Base-by-base conservation (phyloP, 2,797 vertebrate genomes). In the Arnoldichthys spilopterus region DNA sequence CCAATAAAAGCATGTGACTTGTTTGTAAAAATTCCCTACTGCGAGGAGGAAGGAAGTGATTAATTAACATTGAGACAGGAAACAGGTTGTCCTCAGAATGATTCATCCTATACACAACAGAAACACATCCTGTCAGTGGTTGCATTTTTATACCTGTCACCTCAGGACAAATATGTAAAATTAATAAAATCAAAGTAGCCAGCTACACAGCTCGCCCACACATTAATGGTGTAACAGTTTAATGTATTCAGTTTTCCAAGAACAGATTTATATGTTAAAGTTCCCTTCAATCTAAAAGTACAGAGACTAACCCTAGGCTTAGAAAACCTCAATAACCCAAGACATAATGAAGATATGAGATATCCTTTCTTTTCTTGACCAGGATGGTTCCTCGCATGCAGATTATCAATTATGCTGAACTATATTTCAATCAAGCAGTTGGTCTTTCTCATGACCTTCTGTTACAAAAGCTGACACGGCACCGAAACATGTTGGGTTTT, bases 1-100 rank as follows among this genome's bases (percentile, higher is more conserved):
- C 77, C 88, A 88, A 88, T 89, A 88, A 89, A 88, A 89, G 82
- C 45, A 64, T 61, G 56, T 67, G 84, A 89, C 81, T 88, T 85
- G 11, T 34, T 67, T 78, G 53, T 74, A 80, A 79, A 68, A 78
- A 80, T 22, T 26, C 59, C 72, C 61, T 72, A 72, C 72, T 58
- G 82, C 26, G 53, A 82, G 12, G 34, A 77, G 43, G 56, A 76
- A 83, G 85, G 85, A 89, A 86, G 84, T 91, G 87, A 90, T 88
- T 86, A 88, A 88, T 83, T 84, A 63, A 76, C 77, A 69, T 53
- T 18, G 66, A 80, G 82, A 85, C 83, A 86, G 82, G 85, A 90
- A 92, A 86, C 88, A 86, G 84, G 88, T 85, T 89, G 87, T 78
- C 73, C 20, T 0, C 51, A 43, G 47, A 30, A 47, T 90, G 89